A percentile compares a stretch with the other conserved stretches of the same genome.
Conservation (phyloP, 2,113 vertebrate genomes). For the Chamaea fasciata region DNA sequence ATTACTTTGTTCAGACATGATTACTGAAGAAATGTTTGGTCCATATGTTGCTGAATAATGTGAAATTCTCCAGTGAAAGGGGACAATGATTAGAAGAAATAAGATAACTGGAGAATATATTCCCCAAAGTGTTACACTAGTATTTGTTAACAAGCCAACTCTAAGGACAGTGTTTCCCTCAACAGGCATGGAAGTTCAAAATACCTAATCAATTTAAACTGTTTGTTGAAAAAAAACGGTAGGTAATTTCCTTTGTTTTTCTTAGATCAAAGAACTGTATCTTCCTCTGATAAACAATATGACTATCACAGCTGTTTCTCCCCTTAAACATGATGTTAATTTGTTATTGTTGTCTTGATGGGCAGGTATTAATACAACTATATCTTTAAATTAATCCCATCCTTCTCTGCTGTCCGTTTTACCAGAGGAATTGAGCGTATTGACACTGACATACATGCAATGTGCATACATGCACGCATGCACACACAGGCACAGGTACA, state of each 20-base stretch:
- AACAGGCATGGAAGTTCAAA: slow-evolving; percentile 46
- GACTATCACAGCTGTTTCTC: slow-evolving; percentile 32
- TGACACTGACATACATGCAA: background rate
- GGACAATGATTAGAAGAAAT: slow-evolving; percentile 80
- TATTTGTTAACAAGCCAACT: slow-evolving; percentile 66
- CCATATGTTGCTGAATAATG: slow-evolving; percentile 77
- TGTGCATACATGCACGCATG: background rate
- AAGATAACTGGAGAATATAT: slow-evolving; percentile 75
- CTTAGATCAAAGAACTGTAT: slow-evolving; percentile 34
- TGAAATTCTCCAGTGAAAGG: slow-evolving; percentile 72
- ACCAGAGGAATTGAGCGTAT: background rate
- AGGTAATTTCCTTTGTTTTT: slow-evolving; percentile 53
- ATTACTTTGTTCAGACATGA: slow-evolving; percentile 79
- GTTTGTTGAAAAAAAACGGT: slow-evolving; percentile 47
- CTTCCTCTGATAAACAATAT: slow-evolving; percentile 40
- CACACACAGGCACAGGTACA: background rate
- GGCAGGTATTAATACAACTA: background rate
- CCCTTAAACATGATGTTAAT: background rate
- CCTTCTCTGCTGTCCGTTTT: background rate
- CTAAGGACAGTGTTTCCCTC: slow-evolving; percentile 65
- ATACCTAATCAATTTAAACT: slow-evolving; percentile 52
- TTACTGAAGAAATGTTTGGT: slow-evolving; percentile 75
- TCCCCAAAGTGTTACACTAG: slow-evolving; percentile 69
- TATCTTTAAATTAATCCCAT: background rate
- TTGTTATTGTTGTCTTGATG: background rate